phyloP scores from a whole-genome alignment of 1,140 invertebrate genomes.

The Aphis craccivora region DNA sequence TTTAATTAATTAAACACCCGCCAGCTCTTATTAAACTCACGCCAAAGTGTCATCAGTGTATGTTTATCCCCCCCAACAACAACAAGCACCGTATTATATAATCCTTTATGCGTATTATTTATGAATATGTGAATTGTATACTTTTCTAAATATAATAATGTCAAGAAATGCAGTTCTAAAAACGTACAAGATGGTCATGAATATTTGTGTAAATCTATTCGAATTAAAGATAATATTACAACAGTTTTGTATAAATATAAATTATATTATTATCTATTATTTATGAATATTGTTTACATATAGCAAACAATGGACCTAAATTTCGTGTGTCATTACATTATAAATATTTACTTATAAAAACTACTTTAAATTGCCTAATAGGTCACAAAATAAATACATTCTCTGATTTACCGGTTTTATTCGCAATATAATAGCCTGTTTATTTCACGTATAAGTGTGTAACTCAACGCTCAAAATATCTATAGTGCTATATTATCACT shows the following conservation, averaged over 20 bases:
- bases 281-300: not conserved
- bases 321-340: not conserved
- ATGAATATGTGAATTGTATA: not conserved
- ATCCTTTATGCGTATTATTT: not conserved
- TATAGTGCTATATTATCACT: not conserved
- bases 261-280: not conserved
- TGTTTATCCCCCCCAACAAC: not conserved
- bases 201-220: not conserved
- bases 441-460: not conserved
- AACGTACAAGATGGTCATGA: not conserved
- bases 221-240: not conserved
- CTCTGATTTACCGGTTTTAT: not conserved
- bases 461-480: too few relatives aligned
- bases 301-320: not conserved
- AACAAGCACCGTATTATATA: not conserved
- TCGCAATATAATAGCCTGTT: not conserved
- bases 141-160: not conserved
- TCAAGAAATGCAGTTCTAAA: not conserved
- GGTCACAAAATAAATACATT: not conserved
- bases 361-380: not conserved
- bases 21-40: not conserved
- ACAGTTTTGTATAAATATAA: not conserved
- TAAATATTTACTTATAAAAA: not conserved
- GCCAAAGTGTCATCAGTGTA: not conserved
- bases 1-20: not conserved